Evolutionary conservation across 1,140 invertebrate genomes (phyloP).

Genomic region (Pogonus chalceus): DNA sequence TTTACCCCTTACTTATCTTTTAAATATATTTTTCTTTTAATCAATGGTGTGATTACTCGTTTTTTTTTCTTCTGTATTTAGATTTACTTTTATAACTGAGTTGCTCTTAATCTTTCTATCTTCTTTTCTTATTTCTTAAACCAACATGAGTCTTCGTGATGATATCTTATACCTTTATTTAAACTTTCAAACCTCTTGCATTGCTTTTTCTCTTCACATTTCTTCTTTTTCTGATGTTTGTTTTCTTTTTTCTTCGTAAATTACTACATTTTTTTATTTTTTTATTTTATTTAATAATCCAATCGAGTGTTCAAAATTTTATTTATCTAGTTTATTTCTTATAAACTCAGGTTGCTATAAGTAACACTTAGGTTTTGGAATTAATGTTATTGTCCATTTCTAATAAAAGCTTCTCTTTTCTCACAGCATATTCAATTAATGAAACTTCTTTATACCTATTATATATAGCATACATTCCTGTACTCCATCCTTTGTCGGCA

Average conservation of each 20-base stretch:
- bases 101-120: constrained; percentile 16
- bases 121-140: constrained; percentile 19
- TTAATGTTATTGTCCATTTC: constrained; percentile 23
- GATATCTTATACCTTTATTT: constrained; percentile 22
- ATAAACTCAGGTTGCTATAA: constrained; percentile 26
- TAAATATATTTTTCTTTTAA: too few relatives aligned
- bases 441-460: constrained; percentile 26
- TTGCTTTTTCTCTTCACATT: constrained; percentile 16
- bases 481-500: constrained; percentile 26
- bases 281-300: constrained; percentile 22
- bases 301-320: constrained; percentile 16
- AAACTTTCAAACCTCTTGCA: constrained; percentile 24
- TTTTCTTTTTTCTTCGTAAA: constrained; percentile 17
- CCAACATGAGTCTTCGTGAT: constrained; percentile 25
- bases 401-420: constrained; percentile 26
- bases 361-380: constrained; percentile 24
- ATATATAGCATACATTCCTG: constrained; percentile 25
- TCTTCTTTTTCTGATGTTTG: constrained; percentile 16
- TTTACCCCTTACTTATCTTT: too few relatives aligned
- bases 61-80: constrained; percentile 16
- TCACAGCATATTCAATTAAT: constrained; percentile 29
- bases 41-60: constrained; percentile 15
- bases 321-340: constrained; percentile 22
- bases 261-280: constrained; percentile 24
- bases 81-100: constrained; percentile 17